Evolutionary conservation across 1,140 invertebrate species (phyloP), one percentile per base, ranked within the genome.

Genomic region (Drosophila orosa): DNA sequence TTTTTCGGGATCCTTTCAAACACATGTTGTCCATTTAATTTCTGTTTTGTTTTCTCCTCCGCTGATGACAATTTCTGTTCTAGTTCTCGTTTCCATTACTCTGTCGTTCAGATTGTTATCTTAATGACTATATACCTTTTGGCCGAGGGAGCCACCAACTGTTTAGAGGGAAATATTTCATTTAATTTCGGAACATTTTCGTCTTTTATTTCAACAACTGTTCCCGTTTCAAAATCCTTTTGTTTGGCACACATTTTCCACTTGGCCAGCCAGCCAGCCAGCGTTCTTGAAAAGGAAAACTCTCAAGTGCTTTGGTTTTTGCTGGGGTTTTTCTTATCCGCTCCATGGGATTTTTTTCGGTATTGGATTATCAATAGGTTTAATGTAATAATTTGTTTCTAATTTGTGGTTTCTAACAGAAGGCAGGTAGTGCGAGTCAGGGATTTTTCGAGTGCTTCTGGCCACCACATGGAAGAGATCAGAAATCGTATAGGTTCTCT

Each of bases 91-190:
- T 55, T 78, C 57, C 54, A 58, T 66, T 80, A 57, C 72, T 59
- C 58, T 76, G 74, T 80, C 76, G 57, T 52, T 83, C 80, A 87
- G 84, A 87, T 87, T 87, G 84, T 87, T 87, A 87, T 87, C 84
- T 80, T 87, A 87, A 87, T 87, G 84, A 87, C 84, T 87, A 69
- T 84, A 89, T 87, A 84, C 84, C 77, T 89, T 89, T 74, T 52
- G 66, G 44, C n/a, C 24, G 44, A 35, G 17, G 19, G 29, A 74
- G 50, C 44, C 37, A 35, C 22, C 35, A 63, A 71, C 52, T 66
- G 65, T 67, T 40, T 65, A 12, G 33, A 25, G 44, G n/a, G 47
- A 65, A 71, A 84, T 84, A 63, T 73, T 79, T 83, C 82, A 84
- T 84, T 84, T 74, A 73, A 66, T 84, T 84, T 84, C 60, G 67